A percentile compares a stretch with the other conserved stretches of the same genome.
phyloP scores from a whole-genome alignment of 2,113 vertebrate species.

The Dasyurus viverrinus region DNA sequence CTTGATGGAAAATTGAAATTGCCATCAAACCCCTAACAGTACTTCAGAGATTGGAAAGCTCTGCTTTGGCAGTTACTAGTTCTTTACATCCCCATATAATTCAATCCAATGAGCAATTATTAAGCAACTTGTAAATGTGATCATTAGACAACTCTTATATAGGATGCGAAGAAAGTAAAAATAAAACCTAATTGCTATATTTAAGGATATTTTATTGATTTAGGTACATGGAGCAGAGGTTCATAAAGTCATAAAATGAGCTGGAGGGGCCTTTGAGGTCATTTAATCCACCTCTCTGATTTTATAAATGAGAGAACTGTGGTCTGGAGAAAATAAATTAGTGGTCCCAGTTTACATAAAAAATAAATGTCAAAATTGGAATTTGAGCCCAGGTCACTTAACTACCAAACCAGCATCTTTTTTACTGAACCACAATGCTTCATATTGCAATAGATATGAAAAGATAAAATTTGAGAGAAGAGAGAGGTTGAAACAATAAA shows the following conservation, averaged over 20 bases:
- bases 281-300: neutral
- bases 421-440: neutral
- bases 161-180: neutral
- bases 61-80: neutral
- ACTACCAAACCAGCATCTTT: neutral
- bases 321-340: neutral
- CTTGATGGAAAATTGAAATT: constrained; percentile 27
- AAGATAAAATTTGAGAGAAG: neutral
- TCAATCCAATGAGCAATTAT: neutral
- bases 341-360: neutral
- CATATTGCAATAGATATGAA: neutral
- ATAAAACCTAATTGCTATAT: neutral
- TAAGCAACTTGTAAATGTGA: neutral
- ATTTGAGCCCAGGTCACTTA: neutral
- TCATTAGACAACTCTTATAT: neutral
- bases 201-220: neutral
- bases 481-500: neutral
- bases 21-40: neutral
- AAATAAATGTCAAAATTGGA: neutral
- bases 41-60: neutral
- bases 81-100: neutral
- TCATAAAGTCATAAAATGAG: neutral
- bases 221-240: neutral
- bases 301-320: neutral
- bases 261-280: neutral